Evolutionary conservation across 1,140 invertebrate species (phyloP).

Genomic region (Drosophila guanche): DNA sequence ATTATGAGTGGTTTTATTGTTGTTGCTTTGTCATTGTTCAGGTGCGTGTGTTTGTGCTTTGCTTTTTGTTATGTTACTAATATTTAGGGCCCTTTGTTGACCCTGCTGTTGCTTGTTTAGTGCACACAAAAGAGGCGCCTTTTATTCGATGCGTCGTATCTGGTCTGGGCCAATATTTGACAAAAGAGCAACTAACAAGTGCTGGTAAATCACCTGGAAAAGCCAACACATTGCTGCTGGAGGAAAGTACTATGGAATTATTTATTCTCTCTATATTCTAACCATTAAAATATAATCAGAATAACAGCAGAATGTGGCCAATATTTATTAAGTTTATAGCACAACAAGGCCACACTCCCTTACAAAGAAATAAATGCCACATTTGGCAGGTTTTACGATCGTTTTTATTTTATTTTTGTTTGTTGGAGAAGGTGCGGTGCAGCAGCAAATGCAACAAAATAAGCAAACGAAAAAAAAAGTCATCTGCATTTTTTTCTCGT

Average conservation of each 20-base stretch:
- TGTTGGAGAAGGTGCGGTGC: not conserved
- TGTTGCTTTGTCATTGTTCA: conserved; percentile 20
- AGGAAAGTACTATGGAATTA: conserved; percentile 1
- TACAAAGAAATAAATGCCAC: no score
- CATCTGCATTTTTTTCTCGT: conserved; percentile 39
- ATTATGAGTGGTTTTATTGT: conserved; percentile 15
- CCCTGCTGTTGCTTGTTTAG: conserved; percentile 49
- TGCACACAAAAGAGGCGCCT: conserved; percentile 49
- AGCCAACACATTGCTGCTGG: conserved; percentile 17
- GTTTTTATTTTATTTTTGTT: no score
- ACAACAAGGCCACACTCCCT: no score
- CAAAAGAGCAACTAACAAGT: conserved; percentile 47
- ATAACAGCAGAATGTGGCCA: no score
- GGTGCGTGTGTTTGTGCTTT: conserved; percentile 22
- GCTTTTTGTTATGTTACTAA: conserved; percentile 36
- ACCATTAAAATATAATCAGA: no score
- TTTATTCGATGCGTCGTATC: conserved; percentile 41
- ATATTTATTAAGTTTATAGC: no score
- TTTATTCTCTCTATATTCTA: conserved; percentile 3
- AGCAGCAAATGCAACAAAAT: conserved; percentile 7
- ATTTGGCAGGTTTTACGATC: no score
- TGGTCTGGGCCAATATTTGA: conserved; percentile 46
- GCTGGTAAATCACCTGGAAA: conserved; percentile 43
- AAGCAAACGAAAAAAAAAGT: conserved; percentile 7
- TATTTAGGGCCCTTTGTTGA: conserved; percentile 53